Percentiles rank a stretch among this genome's conserved stretches.
Evolutionary conservation across 1,140 invertebrate genomes (phyloP).

Genomic region (Helicoverpa armigera): DNA sequence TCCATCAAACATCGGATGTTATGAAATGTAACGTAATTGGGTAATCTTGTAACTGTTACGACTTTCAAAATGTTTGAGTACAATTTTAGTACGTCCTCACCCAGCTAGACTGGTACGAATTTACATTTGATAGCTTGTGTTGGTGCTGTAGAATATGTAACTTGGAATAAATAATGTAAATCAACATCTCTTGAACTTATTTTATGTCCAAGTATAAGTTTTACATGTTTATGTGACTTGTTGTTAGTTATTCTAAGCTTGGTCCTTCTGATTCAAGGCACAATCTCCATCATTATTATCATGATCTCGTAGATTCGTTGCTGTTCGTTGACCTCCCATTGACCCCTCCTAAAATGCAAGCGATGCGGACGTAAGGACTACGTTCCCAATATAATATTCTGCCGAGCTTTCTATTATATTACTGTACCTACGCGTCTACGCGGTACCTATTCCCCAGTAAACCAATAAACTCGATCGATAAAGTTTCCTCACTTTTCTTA

Average conservation of each 20-base stretch:
- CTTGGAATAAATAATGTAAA: background rate
- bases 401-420: background rate
- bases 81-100: constrained; percentile 15
- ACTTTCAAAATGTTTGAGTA: constrained; percentile 31
- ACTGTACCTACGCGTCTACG: background rate
- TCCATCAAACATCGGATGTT: constrained; percentile 36
- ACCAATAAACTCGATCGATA: constrained; percentile 42
- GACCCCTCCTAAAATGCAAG: constrained; percentile 17
- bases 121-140: constrained; percentile 9
- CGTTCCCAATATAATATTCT: constrained; percentile 20
- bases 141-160: constrained; percentile 6
- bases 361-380: constrained; percentile 13
- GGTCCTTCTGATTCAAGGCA: background rate
- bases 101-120: background rate
- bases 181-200: background rate
- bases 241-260: background rate
- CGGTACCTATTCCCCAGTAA: constrained; percentile 1
- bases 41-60: constrained; percentile 13
- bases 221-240: background rate
- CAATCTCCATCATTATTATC: background rate
- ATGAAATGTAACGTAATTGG: constrained; percentile 38
- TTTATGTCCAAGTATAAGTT: background rate
- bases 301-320: background rate
- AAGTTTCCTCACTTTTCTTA: constrained; percentile 31
- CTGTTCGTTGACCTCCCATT: background rate